Conservation (phyloP, 2,888 invertebrate genomes). For the Drosophila anceps region DNA sequence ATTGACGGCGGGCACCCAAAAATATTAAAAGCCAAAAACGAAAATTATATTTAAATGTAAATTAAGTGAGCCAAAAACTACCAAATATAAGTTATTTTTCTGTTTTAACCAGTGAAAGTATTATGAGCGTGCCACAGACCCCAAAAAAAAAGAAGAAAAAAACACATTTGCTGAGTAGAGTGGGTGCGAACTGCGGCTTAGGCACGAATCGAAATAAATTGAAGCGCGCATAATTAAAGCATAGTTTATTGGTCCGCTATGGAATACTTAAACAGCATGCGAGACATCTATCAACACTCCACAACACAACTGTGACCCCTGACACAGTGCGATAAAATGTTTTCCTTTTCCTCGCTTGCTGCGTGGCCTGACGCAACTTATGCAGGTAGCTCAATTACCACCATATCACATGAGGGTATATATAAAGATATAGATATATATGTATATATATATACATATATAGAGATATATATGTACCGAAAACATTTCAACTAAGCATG, state of each 20-base stretch:
- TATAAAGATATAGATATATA: not conserved
- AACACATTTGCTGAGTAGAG: constrained; percentile 31
- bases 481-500: constrained; percentile 45
- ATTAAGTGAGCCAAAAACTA: constrained; percentile 72
- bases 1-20: constrained; percentile 47
- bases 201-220: constrained; percentile 20
- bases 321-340: constrained; percentile 24
- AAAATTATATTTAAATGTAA: constrained; percentile 78
- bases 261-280: constrained; percentile 24
- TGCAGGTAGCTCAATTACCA: constrained; percentile 68
- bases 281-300: constrained; percentile 31
- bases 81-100: constrained; percentile 75
- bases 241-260: constrained; percentile 34
- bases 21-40: constrained; percentile 57
- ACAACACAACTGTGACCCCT: constrained; percentile 32
- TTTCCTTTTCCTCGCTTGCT: constrained; percentile 3
- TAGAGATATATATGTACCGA: constrained; percentile 5
- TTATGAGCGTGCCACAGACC: constrained; percentile 12
- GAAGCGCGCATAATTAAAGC: constrained; percentile 56
- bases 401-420: constrained; percentile 40
- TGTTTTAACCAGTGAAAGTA: constrained; percentile 80
- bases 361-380: constrained; percentile 32
- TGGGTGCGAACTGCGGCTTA: constrained; percentile 58
- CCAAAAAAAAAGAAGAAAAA: no score
- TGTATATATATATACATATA: not conserved